A percentile compares a stretch with the other conserved stretches of the same genome.
Conservation (phyloP, 2,797 vertebrate species). For the Lophius americanus region DNA sequence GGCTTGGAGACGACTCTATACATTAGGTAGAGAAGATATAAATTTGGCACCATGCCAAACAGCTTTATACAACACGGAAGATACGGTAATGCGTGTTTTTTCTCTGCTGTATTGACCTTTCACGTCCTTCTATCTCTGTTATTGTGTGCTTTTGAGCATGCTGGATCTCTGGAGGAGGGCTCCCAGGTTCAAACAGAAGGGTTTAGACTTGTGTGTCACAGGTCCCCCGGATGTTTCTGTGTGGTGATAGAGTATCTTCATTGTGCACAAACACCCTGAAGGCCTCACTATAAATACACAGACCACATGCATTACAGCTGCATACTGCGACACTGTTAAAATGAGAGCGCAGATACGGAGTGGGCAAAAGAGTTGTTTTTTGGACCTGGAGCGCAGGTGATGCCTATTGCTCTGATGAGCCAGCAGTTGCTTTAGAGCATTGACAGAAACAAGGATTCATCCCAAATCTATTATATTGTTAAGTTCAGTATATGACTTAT, state of each 20-base stretch:
- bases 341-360: no score
- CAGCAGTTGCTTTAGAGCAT: slow-evolving; percentile 6
- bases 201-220: slow-evolving; percentile 56
- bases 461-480: neutral
- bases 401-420: slow-evolving; percentile 1
- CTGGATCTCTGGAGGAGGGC: neutral
- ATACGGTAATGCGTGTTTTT: neutral
- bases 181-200: slow-evolving; percentile 28
- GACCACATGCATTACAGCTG: slow-evolving; percentile 21
- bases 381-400: slow-evolving; percentile 7
- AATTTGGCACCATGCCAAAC: neutral
- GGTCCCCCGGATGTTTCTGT: slow-evolving; percentile 41
- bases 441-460: neutral
- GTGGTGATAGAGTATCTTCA: neutral
- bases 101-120: slow-evolving; percentile 8
- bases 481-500: slow-evolving; percentile 21
- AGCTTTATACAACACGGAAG: neutral
- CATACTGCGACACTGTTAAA: slow-evolving; percentile 3
- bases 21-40: slow-evolving; percentile 5
- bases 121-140: slow-evolving; percentile 15
- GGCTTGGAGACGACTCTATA: slow-evolving; percentile 4
- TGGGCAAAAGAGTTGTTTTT: neutral
- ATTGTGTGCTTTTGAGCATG: slow-evolving; percentile 21
- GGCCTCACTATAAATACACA: slow-evolving; percentile 41
- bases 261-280: slow-evolving; percentile 24